These are phyloP conservation scores for Cantharis rufa DNA, from an alignment of 2,888 invertebrate species.

Conservation along the genomic window DNA sequence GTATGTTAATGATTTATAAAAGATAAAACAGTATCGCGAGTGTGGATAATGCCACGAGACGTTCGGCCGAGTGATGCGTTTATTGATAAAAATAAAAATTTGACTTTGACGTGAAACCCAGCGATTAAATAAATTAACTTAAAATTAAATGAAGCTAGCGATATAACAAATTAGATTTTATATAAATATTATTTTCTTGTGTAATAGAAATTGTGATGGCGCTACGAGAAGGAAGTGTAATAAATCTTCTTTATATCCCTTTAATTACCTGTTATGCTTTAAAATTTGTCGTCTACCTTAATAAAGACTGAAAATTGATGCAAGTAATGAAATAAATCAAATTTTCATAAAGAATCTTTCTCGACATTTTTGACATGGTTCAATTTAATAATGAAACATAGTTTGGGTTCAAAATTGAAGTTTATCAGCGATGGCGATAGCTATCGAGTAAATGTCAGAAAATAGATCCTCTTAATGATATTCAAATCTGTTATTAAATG, in stretches of 20 bases:
- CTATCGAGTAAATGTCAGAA: constrained; percentile 39
- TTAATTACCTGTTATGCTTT: constrained; percentile 19
- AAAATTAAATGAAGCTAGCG: background rate
- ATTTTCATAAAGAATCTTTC: constrained; percentile 5
- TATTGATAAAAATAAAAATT: no score
- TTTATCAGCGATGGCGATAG: background rate
- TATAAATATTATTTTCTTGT: background rate
- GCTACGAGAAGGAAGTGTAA: constrained; percentile 7
- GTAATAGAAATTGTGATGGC: constrained; percentile 9
- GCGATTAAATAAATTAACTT: background rate
- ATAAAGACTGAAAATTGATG: constrained; percentile 37
- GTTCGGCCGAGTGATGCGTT: no score
- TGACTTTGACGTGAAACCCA: no score
- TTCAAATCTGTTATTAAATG: constrained; percentile 43
- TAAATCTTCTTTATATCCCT: constrained; percentile 17
- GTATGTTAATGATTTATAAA: background rate
- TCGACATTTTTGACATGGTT: constrained; percentile 31
- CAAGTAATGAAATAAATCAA: constrained; percentile 21
- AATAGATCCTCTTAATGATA: constrained; percentile 39
- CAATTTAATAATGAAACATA: constrained; percentile 39
- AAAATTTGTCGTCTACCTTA: constrained; percentile 16
- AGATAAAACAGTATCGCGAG: no score
- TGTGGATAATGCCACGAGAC: no score
- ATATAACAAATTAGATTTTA: background rate
- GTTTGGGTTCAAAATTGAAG: constrained; percentile 23